Conservation (phyloP, 2,113 vertebrate genomes). For the Megalops atlanticus region DNA sequence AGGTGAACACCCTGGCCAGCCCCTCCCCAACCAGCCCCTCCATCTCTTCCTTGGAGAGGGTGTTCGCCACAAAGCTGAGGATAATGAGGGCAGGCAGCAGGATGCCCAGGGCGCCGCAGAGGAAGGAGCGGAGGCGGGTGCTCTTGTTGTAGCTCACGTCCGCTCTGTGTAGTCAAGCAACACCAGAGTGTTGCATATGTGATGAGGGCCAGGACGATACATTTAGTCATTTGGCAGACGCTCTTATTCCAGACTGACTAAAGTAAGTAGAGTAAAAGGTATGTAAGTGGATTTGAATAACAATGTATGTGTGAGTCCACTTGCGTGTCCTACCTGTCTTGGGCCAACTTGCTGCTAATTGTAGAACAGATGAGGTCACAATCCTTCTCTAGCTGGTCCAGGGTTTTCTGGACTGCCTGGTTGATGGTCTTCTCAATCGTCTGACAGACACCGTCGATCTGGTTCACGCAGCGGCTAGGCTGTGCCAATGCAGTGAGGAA, state of each 20-base stretch:
- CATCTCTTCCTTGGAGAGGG: conserved; percentile 60
- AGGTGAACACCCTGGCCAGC: conserved; percentile 38
- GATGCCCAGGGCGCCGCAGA: conserved; percentile 63
- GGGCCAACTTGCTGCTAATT: conserved; percentile 60
- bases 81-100: conserved; percentile 67
- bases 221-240: too few relatives aligned
- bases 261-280: too few relatives aligned
- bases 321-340: conserved; percentile 67
- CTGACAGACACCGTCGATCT: conserved; percentile 73
- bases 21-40: conserved; percentile 64
- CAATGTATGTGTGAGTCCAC: neutral
- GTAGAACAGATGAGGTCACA: conserved; percentile 68
- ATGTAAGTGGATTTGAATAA: neutral
- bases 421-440: conserved; percentile 79
- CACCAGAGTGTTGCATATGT: neutral
- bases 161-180: conserved; percentile 52
- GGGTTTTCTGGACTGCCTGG: conserved; percentile 76
- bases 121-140: conserved; percentile 62
- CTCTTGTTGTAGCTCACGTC: conserved; percentile 63
- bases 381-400: conserved; percentile 78
- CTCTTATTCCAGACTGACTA: too few relatives aligned
- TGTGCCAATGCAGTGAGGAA: conserved; percentile 34
- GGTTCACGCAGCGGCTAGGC: conserved; percentile 75
- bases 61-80: conserved; percentile 68
- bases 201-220: too few relatives aligned